phyloP scores from a whole-genome alignment of 2,797 vertebrate species.

The Bovichtus diacanthus region DNA sequence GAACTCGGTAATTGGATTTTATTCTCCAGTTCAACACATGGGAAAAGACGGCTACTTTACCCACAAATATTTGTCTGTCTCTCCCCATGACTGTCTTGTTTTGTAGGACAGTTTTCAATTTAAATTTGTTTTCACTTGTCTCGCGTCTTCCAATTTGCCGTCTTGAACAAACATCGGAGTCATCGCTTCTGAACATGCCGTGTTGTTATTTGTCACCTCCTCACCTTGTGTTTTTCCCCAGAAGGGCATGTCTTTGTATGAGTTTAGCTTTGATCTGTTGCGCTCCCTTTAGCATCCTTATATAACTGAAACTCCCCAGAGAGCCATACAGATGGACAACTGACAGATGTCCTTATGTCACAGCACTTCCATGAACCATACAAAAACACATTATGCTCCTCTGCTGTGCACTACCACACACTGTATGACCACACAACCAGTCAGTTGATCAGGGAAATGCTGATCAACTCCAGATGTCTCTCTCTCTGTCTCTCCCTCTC shows the following conservation, averaged over 20 bases:
- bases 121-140: slow-evolving; percentile 65
- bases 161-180: slow-evolving; percentile 38
- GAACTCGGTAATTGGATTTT: slow-evolving; percentile 61
- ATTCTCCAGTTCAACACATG: slow-evolving; percentile 64
- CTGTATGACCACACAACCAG: slow-evolving; percentile 74
- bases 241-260: not conserved
- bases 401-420: slow-evolving; percentile 48
- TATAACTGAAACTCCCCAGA: slow-evolving; percentile 23
- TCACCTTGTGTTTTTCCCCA: slow-evolving; percentile 49
- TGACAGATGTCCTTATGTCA: slow-evolving; percentile 53
- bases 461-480: slow-evolving; percentile 83
- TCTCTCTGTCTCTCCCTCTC: too few species aligned
- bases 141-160: slow-evolving; percentile 44
- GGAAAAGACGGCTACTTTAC: slow-evolving; percentile 63
- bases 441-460: slow-evolving; percentile 58
- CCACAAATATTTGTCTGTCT: slow-evolving; percentile 68
- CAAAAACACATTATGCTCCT: slow-evolving; percentile 48
- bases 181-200: slow-evolving; percentile 31
- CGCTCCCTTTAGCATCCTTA: slow-evolving; percentile 10
- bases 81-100: slow-evolving; percentile 56
- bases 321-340: slow-evolving; percentile 22
- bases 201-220: slow-evolving; percentile 46
- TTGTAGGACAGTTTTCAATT: slow-evolving; percentile 57
- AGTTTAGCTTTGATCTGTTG: not conserved
- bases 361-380: slow-evolving; percentile 36